Evolutionary conservation across 2,888 invertebrate species (phyloP).

Genomic region (Cylindroiulus punctatus): DNA sequence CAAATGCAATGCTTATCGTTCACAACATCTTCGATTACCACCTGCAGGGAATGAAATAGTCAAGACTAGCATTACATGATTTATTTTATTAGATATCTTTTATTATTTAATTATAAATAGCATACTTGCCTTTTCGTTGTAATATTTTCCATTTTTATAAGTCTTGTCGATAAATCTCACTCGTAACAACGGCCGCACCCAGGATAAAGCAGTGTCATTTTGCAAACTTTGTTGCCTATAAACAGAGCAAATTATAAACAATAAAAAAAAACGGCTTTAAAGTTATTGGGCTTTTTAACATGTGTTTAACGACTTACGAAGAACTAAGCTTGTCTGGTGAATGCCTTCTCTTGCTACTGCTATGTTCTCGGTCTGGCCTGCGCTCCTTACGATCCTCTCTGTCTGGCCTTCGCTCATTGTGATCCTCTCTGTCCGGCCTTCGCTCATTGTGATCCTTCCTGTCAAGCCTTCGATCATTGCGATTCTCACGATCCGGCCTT

Average conservation of each 20-base stretch:
- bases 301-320: conserved; percentile 66
- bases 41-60: conserved; percentile 51
- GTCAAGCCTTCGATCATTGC: neutral
- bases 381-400: neutral
- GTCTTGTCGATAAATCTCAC: conserved; percentile 59
- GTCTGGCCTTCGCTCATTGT: neutral
- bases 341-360: neutral
- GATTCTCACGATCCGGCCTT: neutral
- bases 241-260: neutral
- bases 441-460: neutral
- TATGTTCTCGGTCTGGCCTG: neutral
- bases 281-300: neutral
- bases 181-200: conserved; percentile 59
- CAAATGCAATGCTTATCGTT: conserved; percentile 58
- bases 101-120: neutral
- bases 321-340: conserved; percentile 53
- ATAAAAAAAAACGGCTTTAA: neutral
- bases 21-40: conserved; percentile 59
- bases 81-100: neutral
- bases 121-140: conserved; percentile 57
- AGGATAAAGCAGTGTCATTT: neutral
- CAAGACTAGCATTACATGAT: neutral
- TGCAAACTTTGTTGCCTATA: neutral
- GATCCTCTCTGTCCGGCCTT: neutral
- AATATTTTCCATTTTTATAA: conserved; percentile 59